Evolutionary conservation across 2,797 vertebrate genomes (phyloP).

Genomic region (Pseudocheirus occidentalis): DNA sequence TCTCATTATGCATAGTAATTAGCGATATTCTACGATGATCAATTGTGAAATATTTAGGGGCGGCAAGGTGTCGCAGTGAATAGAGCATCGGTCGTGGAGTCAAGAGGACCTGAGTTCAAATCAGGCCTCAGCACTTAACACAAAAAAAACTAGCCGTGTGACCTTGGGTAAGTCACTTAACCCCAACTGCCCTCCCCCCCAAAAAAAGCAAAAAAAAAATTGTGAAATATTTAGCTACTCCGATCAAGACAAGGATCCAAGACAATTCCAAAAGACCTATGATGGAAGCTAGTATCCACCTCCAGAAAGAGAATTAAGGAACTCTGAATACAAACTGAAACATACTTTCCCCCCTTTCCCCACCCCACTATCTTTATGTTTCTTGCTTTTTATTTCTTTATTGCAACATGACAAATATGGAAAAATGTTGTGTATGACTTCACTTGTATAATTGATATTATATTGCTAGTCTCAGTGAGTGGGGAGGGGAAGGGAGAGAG

Average conservation of each 20-base stretch:
- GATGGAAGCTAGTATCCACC: neutral
- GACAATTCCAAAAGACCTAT: neutral
- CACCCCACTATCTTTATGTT: neutral
- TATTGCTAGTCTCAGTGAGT: neutral
- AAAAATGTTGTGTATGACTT: neutral
- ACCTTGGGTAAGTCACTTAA: too few relatives aligned
- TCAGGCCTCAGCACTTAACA: too few relatives aligned
- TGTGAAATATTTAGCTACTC: neutral
- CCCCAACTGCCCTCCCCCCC: too few relatives aligned
- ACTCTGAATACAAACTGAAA: neutral
- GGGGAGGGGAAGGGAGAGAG: neutral
- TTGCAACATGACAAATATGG: neutral
- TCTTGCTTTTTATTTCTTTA: neutral
- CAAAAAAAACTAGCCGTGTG: too few relatives aligned
- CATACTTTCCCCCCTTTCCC: neutral
- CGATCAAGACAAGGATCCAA: neutral
- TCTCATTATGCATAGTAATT: neutral
- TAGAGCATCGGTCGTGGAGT: too few relatives aligned
- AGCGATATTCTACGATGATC: neutral
- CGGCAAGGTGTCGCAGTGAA: too few relatives aligned
- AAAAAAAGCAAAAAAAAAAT: too few relatives aligned
- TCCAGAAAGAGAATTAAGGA: too few relatives aligned
- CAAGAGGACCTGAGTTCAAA: too few relatives aligned
- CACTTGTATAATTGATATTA: neutral
- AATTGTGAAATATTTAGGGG: too few relatives aligned